Conservation (phyloP, 2,797 vertebrate genomes). For the Pseudochirops cupreus region DNA sequence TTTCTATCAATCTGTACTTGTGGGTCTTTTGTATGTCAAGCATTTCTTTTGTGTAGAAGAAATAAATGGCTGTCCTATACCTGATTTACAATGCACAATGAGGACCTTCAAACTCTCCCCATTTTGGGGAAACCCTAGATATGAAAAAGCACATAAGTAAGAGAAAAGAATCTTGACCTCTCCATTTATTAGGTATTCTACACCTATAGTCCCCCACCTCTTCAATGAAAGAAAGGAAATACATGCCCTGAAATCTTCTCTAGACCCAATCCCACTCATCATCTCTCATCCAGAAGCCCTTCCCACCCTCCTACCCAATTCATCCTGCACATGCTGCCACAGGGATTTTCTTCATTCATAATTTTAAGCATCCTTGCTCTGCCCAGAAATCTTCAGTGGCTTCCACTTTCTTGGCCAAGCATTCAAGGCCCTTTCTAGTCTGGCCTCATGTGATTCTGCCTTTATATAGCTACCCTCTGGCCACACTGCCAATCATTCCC, state of each 20-base stretch:
- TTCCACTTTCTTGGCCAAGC: neutral
- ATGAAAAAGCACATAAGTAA: neutral
- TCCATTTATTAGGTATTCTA: neutral
- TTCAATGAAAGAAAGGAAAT: neutral
- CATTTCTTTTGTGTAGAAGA: too few relatives aligned
- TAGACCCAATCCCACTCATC: neutral
- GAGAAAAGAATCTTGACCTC: neutral
- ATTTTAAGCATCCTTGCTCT: neutral
- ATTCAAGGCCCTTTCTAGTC: neutral
- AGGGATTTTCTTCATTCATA: neutral
- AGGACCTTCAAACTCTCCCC: too few relatives aligned
- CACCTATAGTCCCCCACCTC: neutral
- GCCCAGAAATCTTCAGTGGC: neutral
- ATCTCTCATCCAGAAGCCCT: neutral
- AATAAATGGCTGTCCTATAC: too few relatives aligned
- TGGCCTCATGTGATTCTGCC: neutral
- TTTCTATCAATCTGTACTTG: too few relatives aligned
- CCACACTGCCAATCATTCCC: neutral
- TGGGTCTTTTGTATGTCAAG: too few relatives aligned
- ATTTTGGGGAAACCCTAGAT: too few relatives aligned
- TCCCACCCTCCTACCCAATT: too few relatives aligned
- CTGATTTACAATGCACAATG: too few relatives aligned
- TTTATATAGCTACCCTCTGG: neutral
- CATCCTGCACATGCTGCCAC: neutral
- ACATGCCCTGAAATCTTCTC: neutral